A percentile compares a stretch with the other conserved stretches of the same genome.
phyloP scores from a whole-genome alignment of 2,797 vertebrate species.

The Poecilia picta region DNA sequence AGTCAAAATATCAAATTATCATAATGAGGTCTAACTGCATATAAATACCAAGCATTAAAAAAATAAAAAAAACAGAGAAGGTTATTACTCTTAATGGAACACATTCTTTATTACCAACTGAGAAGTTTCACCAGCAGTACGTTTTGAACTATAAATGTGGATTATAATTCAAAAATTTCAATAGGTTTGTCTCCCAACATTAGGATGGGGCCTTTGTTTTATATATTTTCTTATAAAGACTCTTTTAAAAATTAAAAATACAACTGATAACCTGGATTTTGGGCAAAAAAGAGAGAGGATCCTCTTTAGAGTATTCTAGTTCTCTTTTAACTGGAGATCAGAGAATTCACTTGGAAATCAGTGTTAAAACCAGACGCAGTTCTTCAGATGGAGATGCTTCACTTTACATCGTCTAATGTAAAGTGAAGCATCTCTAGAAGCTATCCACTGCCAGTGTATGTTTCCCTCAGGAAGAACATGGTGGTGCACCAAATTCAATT shows the following conservation, averaged over 20 bases:
- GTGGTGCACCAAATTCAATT: not conserved
- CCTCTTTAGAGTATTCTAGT: constrained; percentile 64
- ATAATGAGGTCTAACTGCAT: constrained; percentile 86
- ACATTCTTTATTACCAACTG: constrained; percentile 48
- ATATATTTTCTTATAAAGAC: constrained; percentile 57
- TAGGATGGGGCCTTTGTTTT: constrained; percentile 42
- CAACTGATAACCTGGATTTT: constrained; percentile 66
- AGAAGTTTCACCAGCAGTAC: constrained; percentile 22
- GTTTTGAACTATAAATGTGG: constrained; percentile 19
- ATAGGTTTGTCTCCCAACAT: constrained; percentile 46
- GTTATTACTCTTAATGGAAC: constrained; percentile 58
- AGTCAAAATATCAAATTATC: constrained; percentile 85
- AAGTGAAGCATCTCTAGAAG: too few relatives aligned
- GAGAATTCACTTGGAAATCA: constrained; percentile 66
- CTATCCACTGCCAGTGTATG: not conserved
- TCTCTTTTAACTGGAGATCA: constrained; percentile 77
- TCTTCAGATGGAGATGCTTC: constrained; percentile 44
- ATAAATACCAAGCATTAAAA: constrained; percentile 81
- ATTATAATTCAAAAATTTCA: constrained; percentile 35
- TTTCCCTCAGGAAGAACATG: not conserved
- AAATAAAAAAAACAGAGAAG: constrained; percentile 41
- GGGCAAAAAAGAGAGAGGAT: constrained; percentile 58
- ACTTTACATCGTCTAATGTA: too few relatives aligned
- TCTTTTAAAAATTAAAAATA: constrained; percentile 75
- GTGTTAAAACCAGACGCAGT: not conserved